Evolutionary conservation across 2,888 invertebrate genomes (phyloP).

Genomic region (Herminia tarsipennalis): DNA sequence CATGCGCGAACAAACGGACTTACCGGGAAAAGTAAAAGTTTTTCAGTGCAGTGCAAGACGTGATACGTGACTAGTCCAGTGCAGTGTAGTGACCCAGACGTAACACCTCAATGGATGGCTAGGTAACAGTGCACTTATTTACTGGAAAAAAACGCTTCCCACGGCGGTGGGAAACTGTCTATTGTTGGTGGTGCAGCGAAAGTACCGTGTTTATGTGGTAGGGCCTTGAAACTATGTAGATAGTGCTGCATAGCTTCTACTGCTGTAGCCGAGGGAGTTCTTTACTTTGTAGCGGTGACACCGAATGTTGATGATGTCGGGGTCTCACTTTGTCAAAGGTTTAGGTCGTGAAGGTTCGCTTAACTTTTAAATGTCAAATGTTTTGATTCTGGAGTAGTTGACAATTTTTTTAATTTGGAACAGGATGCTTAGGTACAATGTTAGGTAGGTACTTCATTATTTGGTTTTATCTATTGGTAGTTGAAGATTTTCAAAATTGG

Average conservation of each 20-base stretch:
- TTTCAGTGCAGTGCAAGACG: constrained; percentile 47
- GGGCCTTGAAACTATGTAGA: constrained; percentile 42
- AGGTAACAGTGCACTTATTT: constrained; percentile 55
- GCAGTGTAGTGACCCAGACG: constrained; percentile 58
- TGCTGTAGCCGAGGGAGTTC: constrained; percentile 13
- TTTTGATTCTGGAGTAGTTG: too few species aligned
- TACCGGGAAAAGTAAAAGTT: constrained; percentile 64
- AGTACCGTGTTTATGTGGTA: constrained; percentile 40
- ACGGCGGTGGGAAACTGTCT: constrained; percentile 46
- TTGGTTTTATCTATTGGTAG: too few species aligned
- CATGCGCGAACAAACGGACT: constrained; percentile 17
- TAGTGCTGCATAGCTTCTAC: constrained; percentile 23
- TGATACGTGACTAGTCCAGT: constrained; percentile 47
- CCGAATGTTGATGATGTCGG: too few species aligned
- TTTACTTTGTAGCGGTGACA: too few species aligned
- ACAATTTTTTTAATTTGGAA: too few species aligned
- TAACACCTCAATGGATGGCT: constrained; percentile 72
- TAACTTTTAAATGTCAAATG: not conserved
- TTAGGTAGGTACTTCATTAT: too few species aligned
- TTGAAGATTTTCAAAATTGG: too few species aligned
- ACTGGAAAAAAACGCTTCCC: constrained; percentile 40
- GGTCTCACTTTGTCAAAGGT: too few species aligned
- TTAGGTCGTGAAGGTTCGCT: too few species aligned
- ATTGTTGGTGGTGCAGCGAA: constrained; percentile 41
- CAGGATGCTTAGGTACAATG: too few species aligned